Percentiles rank a stretch among this genome's conserved stretches.
Conservation (phyloP, 1,140 invertebrate species). For the Eufriesea mexicana region DNA sequence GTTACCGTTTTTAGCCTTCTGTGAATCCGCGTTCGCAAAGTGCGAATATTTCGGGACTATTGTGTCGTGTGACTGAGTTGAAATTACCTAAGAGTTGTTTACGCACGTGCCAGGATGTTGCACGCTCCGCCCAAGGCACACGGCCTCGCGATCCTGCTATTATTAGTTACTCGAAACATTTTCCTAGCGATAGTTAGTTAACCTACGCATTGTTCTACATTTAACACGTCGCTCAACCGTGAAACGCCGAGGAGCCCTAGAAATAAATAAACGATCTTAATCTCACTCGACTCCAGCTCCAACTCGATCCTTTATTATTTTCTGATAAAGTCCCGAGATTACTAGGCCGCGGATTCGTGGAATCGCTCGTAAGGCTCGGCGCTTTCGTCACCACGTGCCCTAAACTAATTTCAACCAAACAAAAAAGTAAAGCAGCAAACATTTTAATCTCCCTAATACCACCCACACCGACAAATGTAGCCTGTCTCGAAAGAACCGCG, state of each 20-base stretch:
- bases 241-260: neutral
- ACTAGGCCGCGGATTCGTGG: neutral
- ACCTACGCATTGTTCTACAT: neutral
- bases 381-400: neutral
- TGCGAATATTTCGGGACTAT: conserved; percentile 70
- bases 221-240: neutral
- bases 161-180: conserved; percentile 69
- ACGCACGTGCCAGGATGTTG: conserved; percentile 81
- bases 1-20: conserved; percentile 29
- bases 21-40: conserved; percentile 52
- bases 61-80: conserved; percentile 38
- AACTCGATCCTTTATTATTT: neutral
- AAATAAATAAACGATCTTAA: neutral
- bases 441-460: neutral
- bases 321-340: neutral
- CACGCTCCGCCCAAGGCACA: conserved; percentile 63
- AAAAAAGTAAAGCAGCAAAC: neutral
- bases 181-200: neutral
- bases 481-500: neutral
- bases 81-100: conserved; percentile 76
- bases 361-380: neutral
- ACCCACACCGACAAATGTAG: neutral
- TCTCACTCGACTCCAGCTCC: neutral
- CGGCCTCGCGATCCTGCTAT: conserved; percentile 73
- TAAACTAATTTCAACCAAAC: neutral